Base-by-base conservation (phyloP, 2,113 vertebrate genomes). In the Actenoides lindsayi region DNA sequence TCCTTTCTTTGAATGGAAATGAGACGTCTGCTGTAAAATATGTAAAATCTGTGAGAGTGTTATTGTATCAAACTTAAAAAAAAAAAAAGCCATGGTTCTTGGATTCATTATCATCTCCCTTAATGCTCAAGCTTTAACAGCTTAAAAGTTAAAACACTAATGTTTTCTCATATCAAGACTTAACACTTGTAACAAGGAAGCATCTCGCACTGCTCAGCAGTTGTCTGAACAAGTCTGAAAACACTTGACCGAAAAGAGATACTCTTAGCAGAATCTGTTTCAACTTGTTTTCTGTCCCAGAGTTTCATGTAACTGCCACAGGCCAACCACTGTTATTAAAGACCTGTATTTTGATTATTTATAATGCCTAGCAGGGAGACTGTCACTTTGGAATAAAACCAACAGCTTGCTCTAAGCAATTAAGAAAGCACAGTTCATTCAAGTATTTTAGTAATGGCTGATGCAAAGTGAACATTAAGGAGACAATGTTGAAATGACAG, bases 341-440 rank as follows among this genome's bases (percentile, higher is more conserved):
- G 53, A 56, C 53, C 21, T 93, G 48, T 46, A 37, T 68, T 83
- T 28, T 84, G 48, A n/a, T 73, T 89, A 78, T 41, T 89, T 92
- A 44, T 39, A 87, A 90, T 69, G 69, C 53, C 42, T 11, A 65
- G n/a, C 17, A 57, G 35, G 37, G 44, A 95, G 48, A 41, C 62
- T 68, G 92, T 46, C 73, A 68, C 53, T 93, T 92, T 60, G 89
- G 83, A 94, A 13, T 90, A 93, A 92, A 95, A 90, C 63, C 54
- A 91, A 74, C 69, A 71, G 31, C 73, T 82, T 75, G 71, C 60
- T 78, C 48, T 64, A 87, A 51, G 81, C 92, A 82, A 89, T 94
- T 93, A 81, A 76, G 53, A 82, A 89, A 83, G 70, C 19, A 67
- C 2, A 60, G n/a, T 73, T 94, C 51, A 91, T 91, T 93, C 86